Evolutionary conservation across 2,888 invertebrate genomes (phyloP).

Genomic region (Orthosia gracilis): DNA sequence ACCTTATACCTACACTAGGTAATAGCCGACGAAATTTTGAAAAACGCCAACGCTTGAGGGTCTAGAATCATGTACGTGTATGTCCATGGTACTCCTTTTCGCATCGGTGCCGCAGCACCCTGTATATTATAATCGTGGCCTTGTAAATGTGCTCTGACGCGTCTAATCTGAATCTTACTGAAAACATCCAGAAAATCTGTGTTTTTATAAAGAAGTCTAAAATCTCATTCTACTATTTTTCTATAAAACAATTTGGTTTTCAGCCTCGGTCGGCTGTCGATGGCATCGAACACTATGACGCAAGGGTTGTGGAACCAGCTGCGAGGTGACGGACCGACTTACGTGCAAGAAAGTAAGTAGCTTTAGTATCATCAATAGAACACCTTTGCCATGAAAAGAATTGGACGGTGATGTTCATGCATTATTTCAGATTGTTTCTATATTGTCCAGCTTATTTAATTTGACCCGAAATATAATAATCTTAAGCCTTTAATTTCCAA

Average conservation of each 20-base stretch:
- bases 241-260: not conserved
- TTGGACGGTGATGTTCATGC: not conserved
- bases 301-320: conserved; percentile 79
- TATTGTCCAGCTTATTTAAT: too few species aligned
- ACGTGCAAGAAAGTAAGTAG: conserved; percentile 46
- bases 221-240: not conserved
- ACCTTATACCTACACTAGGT: too few species aligned
- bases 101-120: too few species aligned
- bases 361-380: not conserved
- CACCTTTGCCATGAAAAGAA: not conserved
- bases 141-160: not conserved
- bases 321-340: conserved; percentile 81
- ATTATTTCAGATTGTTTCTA: not conserved
- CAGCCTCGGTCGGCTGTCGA: conserved; percentile 79
- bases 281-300: conserved; percentile 74
- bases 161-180: not conserved
- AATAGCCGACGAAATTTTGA: too few species aligned
- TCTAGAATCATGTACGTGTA: too few species aligned
- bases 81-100: too few species aligned
- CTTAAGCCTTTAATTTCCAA: too few species aligned
- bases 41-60: too few species aligned
- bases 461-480: too few species aligned
- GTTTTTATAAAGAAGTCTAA: too few species aligned
- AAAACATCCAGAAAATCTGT: not conserved
- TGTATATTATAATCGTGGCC: too few species aligned